These are phyloP conservation scores for Lasiurus borealis DNA, from an alignment of 2,113 vertebrate genomes.

Conservation along the genomic window DNA sequence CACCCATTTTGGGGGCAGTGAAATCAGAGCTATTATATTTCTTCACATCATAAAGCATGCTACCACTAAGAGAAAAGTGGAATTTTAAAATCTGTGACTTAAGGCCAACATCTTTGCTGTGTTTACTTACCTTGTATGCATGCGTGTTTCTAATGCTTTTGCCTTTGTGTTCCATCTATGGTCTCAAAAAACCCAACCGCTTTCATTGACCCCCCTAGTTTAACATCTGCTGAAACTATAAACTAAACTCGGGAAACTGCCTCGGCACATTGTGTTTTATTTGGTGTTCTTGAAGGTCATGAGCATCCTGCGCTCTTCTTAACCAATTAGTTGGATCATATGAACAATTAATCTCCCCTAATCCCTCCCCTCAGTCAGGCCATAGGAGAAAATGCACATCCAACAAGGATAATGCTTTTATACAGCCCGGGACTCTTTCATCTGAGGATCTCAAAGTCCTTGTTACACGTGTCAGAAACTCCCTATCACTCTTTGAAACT, in stretches of 20 bases:
- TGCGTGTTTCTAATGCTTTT: background rate
- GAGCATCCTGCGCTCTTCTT: slow-evolving; percentile 51
- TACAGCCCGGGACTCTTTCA: slow-evolving; percentile 77
- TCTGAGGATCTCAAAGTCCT: slow-evolving; percentile 81
- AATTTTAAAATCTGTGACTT: slow-evolving; percentile 13
- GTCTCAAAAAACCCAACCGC: background rate
- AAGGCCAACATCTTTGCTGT: background rate
- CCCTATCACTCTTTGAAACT: slow-evolving; percentile 76
- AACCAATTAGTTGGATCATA: slow-evolving; percentile 81
- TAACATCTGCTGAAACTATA: slow-evolving; percentile 51
- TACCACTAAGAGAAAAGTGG: background rate
- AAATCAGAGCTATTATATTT: background rate
- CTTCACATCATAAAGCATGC: background rate
- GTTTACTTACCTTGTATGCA: background rate
- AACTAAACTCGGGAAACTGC: slow-evolving; percentile 58
- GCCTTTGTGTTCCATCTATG: background rate
- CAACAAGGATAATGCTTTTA: slow-evolving; percentile 78
- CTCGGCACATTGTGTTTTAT: slow-evolving; percentile 59
- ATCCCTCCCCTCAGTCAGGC: slow-evolving; percentile 80
- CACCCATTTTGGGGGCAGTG: background rate
- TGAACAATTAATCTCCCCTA: slow-evolving; percentile 81
- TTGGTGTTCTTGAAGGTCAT: slow-evolving; percentile 79
- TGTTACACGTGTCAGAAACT: slow-evolving; percentile 80
- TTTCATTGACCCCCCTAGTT: background rate
- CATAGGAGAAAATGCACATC: slow-evolving; percentile 73